phyloP scores from a whole-genome alignment of 2,113 vertebrate species.

The Boleophthalmus pectinirostris region DNA sequence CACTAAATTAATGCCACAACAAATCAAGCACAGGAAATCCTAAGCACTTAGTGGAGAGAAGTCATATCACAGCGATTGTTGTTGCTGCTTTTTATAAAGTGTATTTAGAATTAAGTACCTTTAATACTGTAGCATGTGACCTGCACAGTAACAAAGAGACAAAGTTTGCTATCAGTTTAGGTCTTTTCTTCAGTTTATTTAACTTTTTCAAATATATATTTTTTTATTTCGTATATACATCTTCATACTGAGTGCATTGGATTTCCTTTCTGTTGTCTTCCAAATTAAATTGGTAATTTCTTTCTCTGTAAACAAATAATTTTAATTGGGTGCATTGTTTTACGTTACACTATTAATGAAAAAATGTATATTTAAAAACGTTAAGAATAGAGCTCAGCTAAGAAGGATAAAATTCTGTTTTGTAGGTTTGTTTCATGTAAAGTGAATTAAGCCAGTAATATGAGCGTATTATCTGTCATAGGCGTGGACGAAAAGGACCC shows the following conservation, averaged over 20 bases:
- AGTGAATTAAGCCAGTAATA: not conserved
- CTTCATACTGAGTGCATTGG: slow-evolving; percentile 23
- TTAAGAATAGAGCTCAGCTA: not conserved
- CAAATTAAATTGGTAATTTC: not conserved
- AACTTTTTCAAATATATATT: not conserved
- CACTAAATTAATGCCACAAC: not conserved
- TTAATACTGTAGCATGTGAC: not conserved
- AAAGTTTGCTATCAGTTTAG: not conserved
- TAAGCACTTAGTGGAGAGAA: slow-evolving; percentile 4
- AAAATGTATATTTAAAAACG: not conserved
- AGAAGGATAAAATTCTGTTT: not conserved
- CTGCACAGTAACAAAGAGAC: not conserved
- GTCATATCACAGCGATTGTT: not conserved
- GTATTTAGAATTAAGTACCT: not conserved
- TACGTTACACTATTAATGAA: too few relatives aligned
- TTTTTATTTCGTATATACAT: not conserved
- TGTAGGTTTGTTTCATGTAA: not conserved
- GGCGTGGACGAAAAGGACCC: slow-evolving; percentile 63
- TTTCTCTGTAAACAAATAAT: not conserved
- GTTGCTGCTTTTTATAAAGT: too few relatives aligned
- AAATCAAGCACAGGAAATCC: slow-evolving; percentile 28
- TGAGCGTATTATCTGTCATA: slow-evolving; percentile 30
- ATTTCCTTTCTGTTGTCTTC: slow-evolving; percentile 28
- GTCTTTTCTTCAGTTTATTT: not conserved
- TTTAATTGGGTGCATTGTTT: not conserved